These are phyloP conservation scores for Eutrigla gurnardus DNA, from an alignment of 2,797 vertebrate species.

Conservation along the genomic window DNA sequence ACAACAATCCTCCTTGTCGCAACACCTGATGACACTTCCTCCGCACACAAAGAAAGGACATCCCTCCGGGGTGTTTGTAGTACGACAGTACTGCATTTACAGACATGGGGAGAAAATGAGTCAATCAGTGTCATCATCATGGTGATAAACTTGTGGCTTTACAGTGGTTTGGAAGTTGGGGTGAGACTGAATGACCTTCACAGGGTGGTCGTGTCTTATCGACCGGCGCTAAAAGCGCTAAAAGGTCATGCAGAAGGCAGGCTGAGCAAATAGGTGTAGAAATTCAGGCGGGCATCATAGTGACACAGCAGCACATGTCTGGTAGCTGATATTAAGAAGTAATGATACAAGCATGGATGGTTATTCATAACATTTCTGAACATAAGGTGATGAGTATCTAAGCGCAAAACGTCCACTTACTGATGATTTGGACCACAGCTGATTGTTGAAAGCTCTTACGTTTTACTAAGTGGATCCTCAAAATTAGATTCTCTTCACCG, in stretches of 20 bases:
- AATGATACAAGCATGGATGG: background rate
- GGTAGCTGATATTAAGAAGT: background rate
- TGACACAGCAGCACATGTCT: constrained; percentile 18
- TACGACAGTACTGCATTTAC: constrained; percentile 1
- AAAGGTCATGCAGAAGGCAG: constrained; percentile 40
- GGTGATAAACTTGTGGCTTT: constrained; percentile 8
- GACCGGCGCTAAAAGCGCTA: constrained; percentile 68
- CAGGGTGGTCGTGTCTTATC: constrained; percentile 58
- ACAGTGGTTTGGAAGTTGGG: constrained; percentile 48
- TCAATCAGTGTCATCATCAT: constrained; percentile 3
- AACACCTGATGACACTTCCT: constrained; percentile 49
- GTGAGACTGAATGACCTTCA: constrained; percentile 62
- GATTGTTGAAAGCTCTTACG: background rate
- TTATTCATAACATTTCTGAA: background rate
- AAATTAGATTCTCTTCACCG: background rate
- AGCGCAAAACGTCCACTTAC: background rate
- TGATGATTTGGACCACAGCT: background rate
- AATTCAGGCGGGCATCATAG: constrained; percentile 18
- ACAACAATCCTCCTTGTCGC: constrained; percentile 18
- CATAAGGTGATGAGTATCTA: background rate
- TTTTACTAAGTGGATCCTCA: background rate
- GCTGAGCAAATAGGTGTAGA: constrained; percentile 47
- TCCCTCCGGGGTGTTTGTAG: constrained; percentile 6
- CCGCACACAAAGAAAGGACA: background rate
- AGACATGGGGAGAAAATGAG: constrained; percentile 15